Evolutionary conservation across 64 coral and sea anemone species (phyloP).

Genomic region (Dendrophyllia cribrosa): DNA sequence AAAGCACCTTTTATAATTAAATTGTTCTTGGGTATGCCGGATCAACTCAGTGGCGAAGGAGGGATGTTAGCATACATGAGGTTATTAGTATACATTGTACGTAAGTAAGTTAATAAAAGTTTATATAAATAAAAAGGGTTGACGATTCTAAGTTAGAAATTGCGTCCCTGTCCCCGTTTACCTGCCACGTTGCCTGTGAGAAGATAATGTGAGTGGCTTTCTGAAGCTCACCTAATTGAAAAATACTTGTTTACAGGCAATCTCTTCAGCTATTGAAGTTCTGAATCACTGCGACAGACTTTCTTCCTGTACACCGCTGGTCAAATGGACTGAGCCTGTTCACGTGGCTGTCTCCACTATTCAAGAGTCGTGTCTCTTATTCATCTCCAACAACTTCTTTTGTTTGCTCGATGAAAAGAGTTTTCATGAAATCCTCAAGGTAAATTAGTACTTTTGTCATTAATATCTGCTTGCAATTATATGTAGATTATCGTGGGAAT

Average conservation of each 20-base stretch:
- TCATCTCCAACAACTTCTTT: constrained; percentile 41
- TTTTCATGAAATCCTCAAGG: constrained; percentile 82
- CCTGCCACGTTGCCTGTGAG: not conserved
- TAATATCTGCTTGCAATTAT: not conserved
- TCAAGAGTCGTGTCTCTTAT: constrained; percentile 65
- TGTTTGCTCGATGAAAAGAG: constrained; percentile 21
- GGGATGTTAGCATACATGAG: too few relatives aligned
- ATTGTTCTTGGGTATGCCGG: too few relatives aligned
- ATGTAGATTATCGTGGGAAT: not conserved
- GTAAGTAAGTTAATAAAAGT: too few relatives aligned
- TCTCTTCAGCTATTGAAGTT: constrained; percentile 58
- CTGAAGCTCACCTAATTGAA: not conserved
- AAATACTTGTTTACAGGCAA: constrained; percentile 1
- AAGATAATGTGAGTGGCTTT: not conserved
- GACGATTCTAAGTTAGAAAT: not conserved
- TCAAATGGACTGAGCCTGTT: constrained; percentile 85
- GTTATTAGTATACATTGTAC: too few relatives aligned
- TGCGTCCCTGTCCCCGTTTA: too few relatives aligned
- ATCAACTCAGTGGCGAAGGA: too few relatives aligned
- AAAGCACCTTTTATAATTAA: too few relatives aligned
- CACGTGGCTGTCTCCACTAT: constrained; percentile 34
- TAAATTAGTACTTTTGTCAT: not conserved
- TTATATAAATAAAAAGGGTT: too few relatives aligned
- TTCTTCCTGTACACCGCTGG: constrained; percentile 70
- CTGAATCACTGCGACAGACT: constrained; percentile 77